These are phyloP conservation scores for Strix aluco DNA, from an alignment of 2,113 vertebrate species.

Conservation along the genomic window DNA sequence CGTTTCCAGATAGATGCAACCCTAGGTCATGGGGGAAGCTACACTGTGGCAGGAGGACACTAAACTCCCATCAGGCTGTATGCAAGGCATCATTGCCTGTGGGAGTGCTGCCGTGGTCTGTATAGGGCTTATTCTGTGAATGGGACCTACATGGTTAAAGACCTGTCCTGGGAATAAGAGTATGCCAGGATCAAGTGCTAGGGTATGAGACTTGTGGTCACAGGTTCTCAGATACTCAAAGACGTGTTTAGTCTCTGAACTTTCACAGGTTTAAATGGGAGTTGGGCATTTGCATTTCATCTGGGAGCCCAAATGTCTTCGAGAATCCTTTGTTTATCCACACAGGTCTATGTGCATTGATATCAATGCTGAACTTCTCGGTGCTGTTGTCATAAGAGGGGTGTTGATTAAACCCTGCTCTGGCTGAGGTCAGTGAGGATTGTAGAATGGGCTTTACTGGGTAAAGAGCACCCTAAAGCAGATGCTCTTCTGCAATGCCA, in stretches of 20 bases:
- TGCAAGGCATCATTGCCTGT: background rate
- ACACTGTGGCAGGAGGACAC: background rate
- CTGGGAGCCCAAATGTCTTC: background rate
- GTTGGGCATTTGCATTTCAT: background rate
- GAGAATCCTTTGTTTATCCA: background rate
- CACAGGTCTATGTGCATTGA: background rate
- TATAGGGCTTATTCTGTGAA: background rate
- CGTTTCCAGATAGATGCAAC: conserved; percentile 3
- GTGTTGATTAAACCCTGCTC: background rate
- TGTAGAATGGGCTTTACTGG: background rate
- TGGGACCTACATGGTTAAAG: background rate
- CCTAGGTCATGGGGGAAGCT: background rate
- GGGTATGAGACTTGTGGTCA: background rate
- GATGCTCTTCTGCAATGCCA: background rate
- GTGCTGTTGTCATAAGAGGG: background rate
- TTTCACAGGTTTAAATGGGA: background rate
- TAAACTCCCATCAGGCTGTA: background rate
- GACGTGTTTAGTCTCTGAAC: background rate
- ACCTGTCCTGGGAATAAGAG: background rate
- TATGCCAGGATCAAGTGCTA: background rate
- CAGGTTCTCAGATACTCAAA: background rate
- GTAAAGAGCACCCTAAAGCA: background rate
- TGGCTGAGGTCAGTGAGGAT: background rate
- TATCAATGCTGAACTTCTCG: background rate
- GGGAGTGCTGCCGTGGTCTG: background rate